phyloP scores from a whole-genome alignment of 1,140 invertebrate species.

The Bombus consobrinus region DNA sequence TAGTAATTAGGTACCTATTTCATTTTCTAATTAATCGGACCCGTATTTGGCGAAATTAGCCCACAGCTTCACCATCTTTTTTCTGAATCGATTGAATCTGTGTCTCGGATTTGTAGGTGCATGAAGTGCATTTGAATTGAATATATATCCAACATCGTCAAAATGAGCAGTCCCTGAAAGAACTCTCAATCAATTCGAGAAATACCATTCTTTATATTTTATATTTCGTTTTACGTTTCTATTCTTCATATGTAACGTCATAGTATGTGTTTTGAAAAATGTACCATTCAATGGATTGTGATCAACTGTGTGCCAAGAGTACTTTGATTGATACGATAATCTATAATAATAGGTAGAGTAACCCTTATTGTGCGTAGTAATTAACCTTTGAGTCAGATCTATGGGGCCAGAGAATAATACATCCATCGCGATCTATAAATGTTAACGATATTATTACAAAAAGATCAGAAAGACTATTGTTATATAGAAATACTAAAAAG shows the following conservation, averaged over 20 bases:
- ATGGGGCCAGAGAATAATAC: conserved; percentile 42
- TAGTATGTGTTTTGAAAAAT: neutral
- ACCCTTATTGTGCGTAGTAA: neutral
- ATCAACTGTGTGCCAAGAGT: conserved; percentile 47
- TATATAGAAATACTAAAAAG: neutral
- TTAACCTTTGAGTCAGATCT: conserved; percentile 47
- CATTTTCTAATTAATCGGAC: conserved; percentile 2
- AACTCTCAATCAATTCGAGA: neutral
- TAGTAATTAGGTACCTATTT: neutral
- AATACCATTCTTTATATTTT: neutral
- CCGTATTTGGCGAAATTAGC: conserved; percentile 73
- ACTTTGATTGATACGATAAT: conserved; percentile 49
- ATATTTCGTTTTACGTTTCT: too few relatives aligned
- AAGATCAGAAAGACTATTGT: too few relatives aligned
- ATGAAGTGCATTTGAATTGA: conserved; percentile 31
- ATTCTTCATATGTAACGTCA: neutral
- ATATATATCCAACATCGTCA: conserved; percentile 63
- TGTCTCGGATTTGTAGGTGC: conserved; percentile 13
- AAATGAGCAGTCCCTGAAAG: conserved; percentile 57
- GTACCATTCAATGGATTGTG: conserved; percentile 47
- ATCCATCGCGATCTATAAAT: conserved; percentile 34
- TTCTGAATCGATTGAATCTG: conserved; percentile 40
- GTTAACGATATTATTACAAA: too few relatives aligned
- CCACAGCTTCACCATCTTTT: conserved; percentile 82
- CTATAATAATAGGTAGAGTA: conserved; percentile 59